Conservation (phyloP, 2,888 invertebrate species). For the Brachypterus glaber region DNA sequence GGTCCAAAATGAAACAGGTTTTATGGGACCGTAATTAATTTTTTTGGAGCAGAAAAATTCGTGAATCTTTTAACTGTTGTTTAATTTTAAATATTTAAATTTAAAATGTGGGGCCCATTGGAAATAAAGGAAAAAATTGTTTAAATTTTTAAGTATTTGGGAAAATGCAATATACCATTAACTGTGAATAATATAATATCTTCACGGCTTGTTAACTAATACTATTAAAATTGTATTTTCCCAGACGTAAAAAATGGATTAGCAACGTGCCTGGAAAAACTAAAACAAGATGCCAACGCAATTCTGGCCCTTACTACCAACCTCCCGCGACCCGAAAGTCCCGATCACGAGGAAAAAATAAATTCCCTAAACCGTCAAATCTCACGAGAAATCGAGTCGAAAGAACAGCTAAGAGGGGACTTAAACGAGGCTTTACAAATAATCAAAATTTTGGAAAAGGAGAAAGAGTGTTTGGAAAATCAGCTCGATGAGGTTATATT, state of each 20-base stretch:
- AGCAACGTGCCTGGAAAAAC: constrained; percentile 54
- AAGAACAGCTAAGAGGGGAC: constrained; percentile 41
- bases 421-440: constrained; percentile 50
- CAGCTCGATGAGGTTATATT: constrained; percentile 53
- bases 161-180: no score
- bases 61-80: no score
- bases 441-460: constrained; percentile 40
- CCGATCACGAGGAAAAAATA: constrained; percentile 26
- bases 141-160: no score
- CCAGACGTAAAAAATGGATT: constrained; percentile 56
- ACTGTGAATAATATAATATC: no score
- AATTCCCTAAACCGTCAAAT: constrained; percentile 29
- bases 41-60: no score
- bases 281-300: constrained; percentile 61
- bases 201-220: no score
- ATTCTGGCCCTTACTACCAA: constrained; percentile 50
- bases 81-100: no score
- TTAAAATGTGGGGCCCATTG: no score
- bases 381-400: constrained; percentile 31
- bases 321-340: constrained; percentile 15
- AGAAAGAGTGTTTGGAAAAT: constrained; percentile 45
- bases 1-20: no score
- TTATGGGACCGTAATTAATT: no score
- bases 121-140: no score
- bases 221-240: no score